A percentile compares a stretch with the other conserved stretches of the same genome.
phyloP scores from a whole-genome alignment of 1,140 invertebrate species.

The Dinoponera quadriceps region DNA sequence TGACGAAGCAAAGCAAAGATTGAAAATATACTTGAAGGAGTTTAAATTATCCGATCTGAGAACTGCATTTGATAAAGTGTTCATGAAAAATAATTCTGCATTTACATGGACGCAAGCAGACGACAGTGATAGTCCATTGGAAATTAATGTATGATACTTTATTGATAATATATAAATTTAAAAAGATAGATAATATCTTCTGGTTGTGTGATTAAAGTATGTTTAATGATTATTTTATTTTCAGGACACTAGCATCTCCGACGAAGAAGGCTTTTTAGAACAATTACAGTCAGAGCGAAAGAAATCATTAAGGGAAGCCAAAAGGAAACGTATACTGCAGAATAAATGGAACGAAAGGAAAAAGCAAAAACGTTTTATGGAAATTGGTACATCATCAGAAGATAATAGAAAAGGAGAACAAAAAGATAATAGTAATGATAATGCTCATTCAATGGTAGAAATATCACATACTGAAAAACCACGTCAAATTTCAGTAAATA shows the following conservation, averaged over 20 bases:
- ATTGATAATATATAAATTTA: slow-evolving; percentile 8
- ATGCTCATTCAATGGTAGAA: background rate
- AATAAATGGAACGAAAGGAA: slow-evolving; percentile 10
- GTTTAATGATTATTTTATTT: slow-evolving; percentile 32
- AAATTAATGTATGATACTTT: slow-evolving; percentile 46
- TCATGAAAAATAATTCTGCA: background rate
- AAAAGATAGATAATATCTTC: background rate
- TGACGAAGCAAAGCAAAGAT: background rate
- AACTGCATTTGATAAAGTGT: slow-evolving; percentile 63
- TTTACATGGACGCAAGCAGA: slow-evolving; percentile 55
- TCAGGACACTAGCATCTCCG: slow-evolving; percentile 4
- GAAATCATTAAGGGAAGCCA: background rate
- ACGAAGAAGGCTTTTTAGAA: slow-evolving; percentile 30
- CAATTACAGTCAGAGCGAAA: background rate
- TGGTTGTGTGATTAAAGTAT: background rate
- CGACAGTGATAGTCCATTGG: slow-evolving; percentile 24
- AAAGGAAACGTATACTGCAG: background rate
- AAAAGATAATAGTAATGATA: no score
- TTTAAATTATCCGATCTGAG: slow-evolving; percentile 59
- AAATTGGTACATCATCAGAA: background rate
- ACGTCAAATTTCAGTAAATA: background rate
- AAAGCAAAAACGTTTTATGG: background rate
- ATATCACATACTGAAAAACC: background rate
- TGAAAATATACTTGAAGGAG: slow-evolving; percentile 46
- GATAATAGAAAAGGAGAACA: background rate